phyloP scores from a whole-genome alignment of 2,888 invertebrate species.

The Cephus runcator region DNA sequence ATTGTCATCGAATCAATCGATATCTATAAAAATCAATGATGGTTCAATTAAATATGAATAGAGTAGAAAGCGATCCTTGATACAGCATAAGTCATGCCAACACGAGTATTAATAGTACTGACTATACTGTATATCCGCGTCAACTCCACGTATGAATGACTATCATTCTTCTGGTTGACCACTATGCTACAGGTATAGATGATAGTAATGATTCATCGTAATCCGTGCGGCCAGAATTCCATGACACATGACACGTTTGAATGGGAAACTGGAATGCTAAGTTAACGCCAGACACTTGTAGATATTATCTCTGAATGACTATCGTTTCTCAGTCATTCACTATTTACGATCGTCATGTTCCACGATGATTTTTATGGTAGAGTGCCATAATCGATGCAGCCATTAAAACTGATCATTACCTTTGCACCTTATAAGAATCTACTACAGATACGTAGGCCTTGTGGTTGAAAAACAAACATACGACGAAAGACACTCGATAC shows the following conservation, averaged over 20 bases:
- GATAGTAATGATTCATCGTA: not conserved
- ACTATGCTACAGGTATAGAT: not conserved
- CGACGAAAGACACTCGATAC: not conserved
- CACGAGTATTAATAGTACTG: not conserved
- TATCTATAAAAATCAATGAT: not conserved
- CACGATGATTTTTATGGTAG: not conserved
- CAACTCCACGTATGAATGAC: not conserved
- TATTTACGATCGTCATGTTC: not conserved
- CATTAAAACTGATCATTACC: constrained; percentile 6
- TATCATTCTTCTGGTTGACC: not conserved
- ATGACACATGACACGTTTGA: constrained; percentile 22
- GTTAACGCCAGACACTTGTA: constrained; percentile 11
- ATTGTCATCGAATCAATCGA: not conserved
- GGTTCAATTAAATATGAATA: not conserved
- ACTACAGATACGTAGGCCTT: not conserved
- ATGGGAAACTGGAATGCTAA: constrained; percentile 31
- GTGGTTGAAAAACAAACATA: not conserved
- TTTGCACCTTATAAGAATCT: constrained; percentile 1
- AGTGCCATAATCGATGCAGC: constrained; percentile 13
- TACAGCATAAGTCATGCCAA: not conserved
- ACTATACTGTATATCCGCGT: not conserved
- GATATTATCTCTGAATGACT: not conserved
- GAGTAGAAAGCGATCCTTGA: not conserved
- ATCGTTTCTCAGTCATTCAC: not conserved
- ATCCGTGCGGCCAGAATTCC: not conserved